A percentile compares a stretch with the other conserved stretches of the same genome.
phyloP scores from a whole-genome alignment of 2,797 vertebrate species.

The Podargus strigoides region DNA sequence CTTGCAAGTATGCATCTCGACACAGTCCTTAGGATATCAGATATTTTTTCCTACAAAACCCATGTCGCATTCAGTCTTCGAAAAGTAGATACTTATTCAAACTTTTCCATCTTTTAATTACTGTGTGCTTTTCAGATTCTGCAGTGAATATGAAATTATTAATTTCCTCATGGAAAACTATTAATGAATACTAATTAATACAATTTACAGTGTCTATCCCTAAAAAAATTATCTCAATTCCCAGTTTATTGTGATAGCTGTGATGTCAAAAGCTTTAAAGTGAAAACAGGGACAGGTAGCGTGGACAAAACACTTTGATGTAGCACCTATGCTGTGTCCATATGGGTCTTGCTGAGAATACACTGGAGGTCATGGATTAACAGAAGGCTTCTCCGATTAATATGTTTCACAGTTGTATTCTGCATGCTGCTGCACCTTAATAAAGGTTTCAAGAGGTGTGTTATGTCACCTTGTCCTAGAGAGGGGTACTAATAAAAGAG shows the following conservation, averaged over 20 bases:
- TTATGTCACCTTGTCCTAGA: background rate
- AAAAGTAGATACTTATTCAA: background rate
- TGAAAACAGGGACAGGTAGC: background rate
- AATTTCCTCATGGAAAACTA: slow-evolving; percentile 24
- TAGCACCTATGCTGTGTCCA: background rate
- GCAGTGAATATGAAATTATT: slow-evolving; percentile 5
- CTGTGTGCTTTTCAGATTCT: background rate
- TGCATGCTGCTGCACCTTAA: background rate
- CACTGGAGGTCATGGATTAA: background rate
- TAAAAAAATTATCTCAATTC: background rate
- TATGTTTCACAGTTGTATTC: background rate
- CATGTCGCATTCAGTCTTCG: background rate
- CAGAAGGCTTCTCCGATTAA: background rate
- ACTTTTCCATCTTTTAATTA: slow-evolving; percentile 29
- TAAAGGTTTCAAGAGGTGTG: background rate
- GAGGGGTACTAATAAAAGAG: background rate
- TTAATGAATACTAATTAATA: slow-evolving; percentile 33
- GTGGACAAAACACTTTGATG: background rate
- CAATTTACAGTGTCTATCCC: background rate
- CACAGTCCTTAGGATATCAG: background rate
- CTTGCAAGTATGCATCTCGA: background rate
- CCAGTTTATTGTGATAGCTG: background rate
- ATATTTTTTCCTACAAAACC: background rate
- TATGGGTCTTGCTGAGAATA: background rate
- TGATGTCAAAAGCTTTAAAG: background rate